These are phyloP conservation scores for Pluvianellus socialis DNA, from an alignment of 2,113 vertebrate genomes.

Conservation along the genomic window DNA sequence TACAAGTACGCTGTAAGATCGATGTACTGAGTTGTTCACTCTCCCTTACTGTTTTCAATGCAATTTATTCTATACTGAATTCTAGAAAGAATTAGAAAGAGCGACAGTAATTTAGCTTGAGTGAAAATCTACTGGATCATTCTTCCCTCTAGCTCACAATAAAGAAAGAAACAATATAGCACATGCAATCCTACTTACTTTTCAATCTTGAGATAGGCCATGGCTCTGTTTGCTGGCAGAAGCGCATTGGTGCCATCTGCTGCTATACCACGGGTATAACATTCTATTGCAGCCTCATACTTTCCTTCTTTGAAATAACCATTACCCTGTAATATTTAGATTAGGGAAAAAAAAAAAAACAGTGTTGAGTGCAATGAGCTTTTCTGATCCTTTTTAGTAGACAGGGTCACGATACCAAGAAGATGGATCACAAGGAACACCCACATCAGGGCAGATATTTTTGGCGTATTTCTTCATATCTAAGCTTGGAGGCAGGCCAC, in stretches of 20 bases:
- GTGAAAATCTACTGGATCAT: background rate
- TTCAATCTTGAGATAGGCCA: slow-evolving; percentile 91
- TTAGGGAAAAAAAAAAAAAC: background rate
- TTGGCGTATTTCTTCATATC: background rate
- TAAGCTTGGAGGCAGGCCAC: background rate
- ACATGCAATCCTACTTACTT: slow-evolving; percentile 74
- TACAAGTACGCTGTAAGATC: background rate
- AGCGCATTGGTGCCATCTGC: slow-evolving; percentile 89
- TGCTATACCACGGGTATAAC: slow-evolving; percentile 89
- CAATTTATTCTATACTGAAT: background rate
- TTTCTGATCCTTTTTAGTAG: background rate
- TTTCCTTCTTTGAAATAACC: slow-evolving; percentile 95
- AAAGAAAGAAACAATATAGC: background rate
- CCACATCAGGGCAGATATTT: background rate
- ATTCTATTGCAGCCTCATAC: slow-evolving; percentile 90
- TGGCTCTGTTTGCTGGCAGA: slow-evolving; percentile 95
- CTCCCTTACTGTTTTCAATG: background rate
- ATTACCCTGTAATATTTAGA: slow-evolving; percentile 83
- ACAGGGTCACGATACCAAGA: background rate
- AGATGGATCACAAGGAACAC: background rate
- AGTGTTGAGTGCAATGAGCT: background rate
- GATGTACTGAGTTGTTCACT: background rate
- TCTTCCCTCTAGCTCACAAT: background rate
- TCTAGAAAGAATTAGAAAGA: background rate
- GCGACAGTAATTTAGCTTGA: background rate